Evolutionary conservation across 2,113 vertebrate genomes (phyloP), one percentile per base, ranked within the genome.

Genomic region (Felis chaus): DNA sequence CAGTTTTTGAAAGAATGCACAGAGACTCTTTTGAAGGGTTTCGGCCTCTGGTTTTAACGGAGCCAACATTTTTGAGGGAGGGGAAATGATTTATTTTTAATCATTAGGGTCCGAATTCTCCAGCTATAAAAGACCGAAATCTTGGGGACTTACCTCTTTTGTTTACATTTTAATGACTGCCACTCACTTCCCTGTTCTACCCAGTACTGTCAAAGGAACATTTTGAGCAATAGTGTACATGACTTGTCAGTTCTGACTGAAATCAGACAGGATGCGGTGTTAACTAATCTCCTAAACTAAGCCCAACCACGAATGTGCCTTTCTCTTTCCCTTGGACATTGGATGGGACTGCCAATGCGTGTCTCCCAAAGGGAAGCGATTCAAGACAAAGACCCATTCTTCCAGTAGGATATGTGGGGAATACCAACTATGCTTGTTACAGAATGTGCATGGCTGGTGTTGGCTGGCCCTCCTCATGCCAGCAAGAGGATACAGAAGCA

Each of bases 381-480:
- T 83, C 11, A 41, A 94, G 86, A 98, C 97, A 98, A 98, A 98
- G 93, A 50, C 31, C 65, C 95, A 74, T 97, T 98, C 92, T 98
- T 82, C 96, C 41, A 36, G 82, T 3, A 18, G 33, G 80, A 83
- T 94, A 92, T 90, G 97, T 95, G 4, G 63, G 94, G 97, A 98
- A 98, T 98, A 98, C 95, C 97, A 98, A 98, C 94, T 68, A 81
- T 73, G n/a, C 86, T 93, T 14, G 25, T 86, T 76, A 74, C 91
- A 19, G 63, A 93, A 41, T 31, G 81, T 50, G 83, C 53, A n/a
- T 61, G 68, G 85, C 83, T 80, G 80, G 53, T 61, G 11, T 86
- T 93, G 92, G 90, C 91, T 0, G 1, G 78, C 66, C 45, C 86
- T 92, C 65, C 33, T 3, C 18, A 18, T 90, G 74, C 89, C 76